phyloP scores from a whole-genome alignment of 2,113 vertebrate species.

The Petroica traversi region DNA sequence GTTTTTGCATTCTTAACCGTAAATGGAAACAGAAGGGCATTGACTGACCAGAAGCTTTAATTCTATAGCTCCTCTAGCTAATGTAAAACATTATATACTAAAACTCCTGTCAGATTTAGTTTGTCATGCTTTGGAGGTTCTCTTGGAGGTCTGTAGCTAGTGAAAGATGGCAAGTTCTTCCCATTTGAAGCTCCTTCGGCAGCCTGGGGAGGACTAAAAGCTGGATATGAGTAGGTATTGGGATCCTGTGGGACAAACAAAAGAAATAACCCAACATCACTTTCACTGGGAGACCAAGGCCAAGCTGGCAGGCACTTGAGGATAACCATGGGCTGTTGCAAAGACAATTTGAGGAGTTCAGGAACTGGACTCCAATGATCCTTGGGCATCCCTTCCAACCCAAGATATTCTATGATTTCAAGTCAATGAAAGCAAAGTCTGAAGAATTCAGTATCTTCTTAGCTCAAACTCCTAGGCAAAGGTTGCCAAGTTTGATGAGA shows the following conservation, averaged over 20 bases:
- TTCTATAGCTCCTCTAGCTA: background rate
- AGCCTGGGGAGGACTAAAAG: background rate
- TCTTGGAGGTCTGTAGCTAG: background rate
- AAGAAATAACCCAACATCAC: background rate
- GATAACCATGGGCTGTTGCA: background rate
- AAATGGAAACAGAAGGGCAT: constrained; percentile 61
- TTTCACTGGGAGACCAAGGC: background rate
- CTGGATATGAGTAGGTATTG: background rate
- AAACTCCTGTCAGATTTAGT: background rate
- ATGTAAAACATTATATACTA: background rate
- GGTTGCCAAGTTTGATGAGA: background rate
- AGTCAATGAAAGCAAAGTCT: background rate
- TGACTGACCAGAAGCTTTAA: constrained; percentile 29
- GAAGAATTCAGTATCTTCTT: background rate
- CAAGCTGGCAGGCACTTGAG: background rate
- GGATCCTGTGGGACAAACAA: background rate
- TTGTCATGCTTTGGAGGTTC: background rate
- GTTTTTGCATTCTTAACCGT: constrained; percentile 53
- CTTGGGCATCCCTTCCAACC: background rate
- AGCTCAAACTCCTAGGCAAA: background rate
- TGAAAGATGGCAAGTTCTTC: background rate
- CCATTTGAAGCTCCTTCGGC: fast-evolving
- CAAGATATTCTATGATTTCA: background rate
- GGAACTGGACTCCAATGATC: fast-evolving
- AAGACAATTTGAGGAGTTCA: background rate